Base-by-base conservation (phyloP, 2,888 invertebrate genomes). In the Hypomecis atomaria region DNA sequence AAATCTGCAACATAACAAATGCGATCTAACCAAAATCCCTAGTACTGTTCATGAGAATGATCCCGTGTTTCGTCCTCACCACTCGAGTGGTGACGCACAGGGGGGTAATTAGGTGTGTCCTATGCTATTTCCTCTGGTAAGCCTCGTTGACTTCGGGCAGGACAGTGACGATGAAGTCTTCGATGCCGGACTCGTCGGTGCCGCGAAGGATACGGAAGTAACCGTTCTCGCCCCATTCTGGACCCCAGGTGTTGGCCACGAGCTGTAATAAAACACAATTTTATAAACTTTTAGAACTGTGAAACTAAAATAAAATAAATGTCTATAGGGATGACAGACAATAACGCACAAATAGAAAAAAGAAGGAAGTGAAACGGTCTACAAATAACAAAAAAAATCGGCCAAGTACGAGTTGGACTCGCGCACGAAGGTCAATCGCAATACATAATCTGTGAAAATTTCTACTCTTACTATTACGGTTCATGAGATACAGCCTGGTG, bases 181-280 rank as follows among this genome's bases (percentile, higher is more conserved):
- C 99, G 79, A 99, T 98, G 72, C 96, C 96, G 78, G 97, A 97
- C 82, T 98, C 98, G 89, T 98, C 96, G 59, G 82, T 87, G 47
- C 99, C 99, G 62, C 97, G 95, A 5, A 94, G 87, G 76, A 99
- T 98, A 65, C 96, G 94, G 95, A 99, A 99, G 82, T 95, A 96
- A 0, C 99, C 99, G 68, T 95, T 92, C 83, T 99, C 98, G 8
- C 99, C 99, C 99, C 99, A 99, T 72, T 95, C 92, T 0, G 87
- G 79, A 7, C 99, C 99, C 99, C 99, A 99, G 40, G 98, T 98
- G 90, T 99, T 99, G 52, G 97, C 97, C 47, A 96, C 97, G 80
- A 97, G 94, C 98, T 99, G 92, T 5, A 91, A 67, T 40, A 11
- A 67, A 69, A 40, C 23, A 40, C 23, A 58, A n/a, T 5, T 40